Evolutionary conservation across 2,113 vertebrate genomes (phyloP).

Genomic region (Chlorodrepanis virens): DNA sequence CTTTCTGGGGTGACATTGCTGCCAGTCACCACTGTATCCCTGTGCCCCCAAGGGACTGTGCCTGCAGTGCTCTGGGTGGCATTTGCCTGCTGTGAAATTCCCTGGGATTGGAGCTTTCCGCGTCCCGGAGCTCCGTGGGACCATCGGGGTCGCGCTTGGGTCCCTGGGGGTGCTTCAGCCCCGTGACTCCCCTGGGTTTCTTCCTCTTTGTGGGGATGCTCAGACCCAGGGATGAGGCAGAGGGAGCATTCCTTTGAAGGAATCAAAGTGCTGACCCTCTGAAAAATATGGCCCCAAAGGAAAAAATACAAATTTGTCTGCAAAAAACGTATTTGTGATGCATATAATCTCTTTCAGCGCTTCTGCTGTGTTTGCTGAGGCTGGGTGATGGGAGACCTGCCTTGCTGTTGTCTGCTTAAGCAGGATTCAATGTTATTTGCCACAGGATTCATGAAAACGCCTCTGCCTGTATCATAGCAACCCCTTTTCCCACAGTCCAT

Average conservation of each 20-base stretch:
- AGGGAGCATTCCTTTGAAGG: background rate
- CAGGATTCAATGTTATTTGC: conserved; percentile 56
- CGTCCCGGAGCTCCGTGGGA: rapidly evolving
- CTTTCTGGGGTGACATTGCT: background rate
- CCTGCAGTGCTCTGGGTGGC: background rate
- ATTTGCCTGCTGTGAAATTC: background rate
- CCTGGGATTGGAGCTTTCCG: background rate
- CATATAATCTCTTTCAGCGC: background rate
- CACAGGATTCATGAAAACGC: conserved; percentile 61
- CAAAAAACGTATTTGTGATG: background rate
- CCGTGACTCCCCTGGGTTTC: rapidly evolving
- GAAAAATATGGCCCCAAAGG: background rate
- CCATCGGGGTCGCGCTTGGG: rapidly evolving
- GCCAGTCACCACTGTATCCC: background rate
- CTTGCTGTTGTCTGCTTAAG: conserved; percentile 40
- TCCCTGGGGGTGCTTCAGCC: background rate
- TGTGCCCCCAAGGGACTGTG: background rate
- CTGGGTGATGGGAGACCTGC: conserved; percentile 22
- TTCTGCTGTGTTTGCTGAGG: background rate
- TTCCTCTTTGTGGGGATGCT: background rate
- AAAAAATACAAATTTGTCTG: background rate
- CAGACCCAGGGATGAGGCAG: background rate
- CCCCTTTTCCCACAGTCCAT: conserved; percentile 21
- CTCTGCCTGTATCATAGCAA: conserved; percentile 74
- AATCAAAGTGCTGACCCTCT: background rate